Conservation (phyloP, 2,797 vertebrate genomes). For the Spinus pinus region DNA sequence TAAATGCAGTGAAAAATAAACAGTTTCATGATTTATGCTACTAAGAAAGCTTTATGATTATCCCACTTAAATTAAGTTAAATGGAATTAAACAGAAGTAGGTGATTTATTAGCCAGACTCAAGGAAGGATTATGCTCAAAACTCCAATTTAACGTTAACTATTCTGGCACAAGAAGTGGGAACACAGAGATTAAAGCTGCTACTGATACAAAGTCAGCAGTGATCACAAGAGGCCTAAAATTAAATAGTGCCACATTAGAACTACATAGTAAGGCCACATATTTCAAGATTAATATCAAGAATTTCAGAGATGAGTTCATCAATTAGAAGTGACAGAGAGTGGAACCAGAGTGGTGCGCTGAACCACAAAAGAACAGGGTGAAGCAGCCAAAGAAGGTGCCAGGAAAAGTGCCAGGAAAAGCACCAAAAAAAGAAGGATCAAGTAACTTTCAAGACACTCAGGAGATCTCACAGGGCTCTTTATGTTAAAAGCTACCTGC, state of each 20-base stretch:
- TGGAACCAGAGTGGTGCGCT: background rate
- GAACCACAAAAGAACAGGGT: background rate
- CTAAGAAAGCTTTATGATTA: background rate
- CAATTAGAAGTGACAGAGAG: background rate
- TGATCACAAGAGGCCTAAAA: background rate
- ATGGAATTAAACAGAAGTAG: background rate
- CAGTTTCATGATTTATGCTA: background rate
- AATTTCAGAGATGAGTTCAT: background rate
- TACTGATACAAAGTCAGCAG: background rate
- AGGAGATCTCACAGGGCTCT: accelerated
- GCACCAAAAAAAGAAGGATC: background rate
- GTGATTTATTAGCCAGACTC: background rate
- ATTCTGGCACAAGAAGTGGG: background rate
- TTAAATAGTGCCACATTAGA: background rate
- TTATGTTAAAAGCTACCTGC: background rate
- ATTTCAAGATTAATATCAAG: background rate
- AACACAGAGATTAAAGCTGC: background rate
- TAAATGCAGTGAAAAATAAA: background rate
- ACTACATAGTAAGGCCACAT: background rate
- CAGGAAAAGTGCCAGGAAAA: background rate
- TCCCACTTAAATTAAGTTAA: background rate
- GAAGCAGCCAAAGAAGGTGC: background rate
- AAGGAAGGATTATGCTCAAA: background rate
- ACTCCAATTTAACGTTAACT: background rate
- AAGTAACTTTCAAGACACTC: background rate